Evolutionary conservation across 2,113 vertebrate species (phyloP).

Genomic region (Morone chrysops): DNA sequence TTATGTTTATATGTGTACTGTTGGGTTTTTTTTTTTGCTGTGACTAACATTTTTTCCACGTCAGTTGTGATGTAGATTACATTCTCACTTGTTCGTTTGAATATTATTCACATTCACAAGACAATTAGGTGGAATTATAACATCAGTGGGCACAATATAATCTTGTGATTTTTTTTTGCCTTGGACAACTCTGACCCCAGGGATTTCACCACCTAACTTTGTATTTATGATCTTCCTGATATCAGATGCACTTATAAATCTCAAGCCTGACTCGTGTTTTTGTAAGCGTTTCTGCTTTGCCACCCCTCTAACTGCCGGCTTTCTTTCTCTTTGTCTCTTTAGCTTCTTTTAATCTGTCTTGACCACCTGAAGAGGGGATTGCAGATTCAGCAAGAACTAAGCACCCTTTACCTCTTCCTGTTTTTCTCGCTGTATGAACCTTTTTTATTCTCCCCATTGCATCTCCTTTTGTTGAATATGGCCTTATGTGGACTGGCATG

Average conservation of each 20-base stretch:
- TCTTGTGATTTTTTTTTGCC: constrained; percentile 7
- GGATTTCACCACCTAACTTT: constrained; percentile 2
- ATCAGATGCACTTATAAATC: constrained; percentile 33
- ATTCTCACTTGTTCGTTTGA: background rate
- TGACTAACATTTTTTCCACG: constrained; percentile 58
- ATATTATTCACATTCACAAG: constrained; percentile 1
- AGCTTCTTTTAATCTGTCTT: constrained; percentile 99
- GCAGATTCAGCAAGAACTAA: constrained; percentile 92
- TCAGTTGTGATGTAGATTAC: constrained; percentile 18
- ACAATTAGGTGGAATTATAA: background rate
- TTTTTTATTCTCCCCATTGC: constrained; percentile 69
- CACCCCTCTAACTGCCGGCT: constrained; percentile 76
- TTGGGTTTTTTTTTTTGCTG: constrained; percentile 25
- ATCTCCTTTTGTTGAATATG: constrained; percentile 76
- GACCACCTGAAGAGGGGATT: constrained; percentile 94
- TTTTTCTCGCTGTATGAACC: constrained; percentile 73
- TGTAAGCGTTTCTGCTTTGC: constrained; percentile 51
- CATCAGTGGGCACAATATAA: constrained; percentile 17
- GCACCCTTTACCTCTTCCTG: constrained; percentile 83
- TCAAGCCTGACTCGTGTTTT: constrained; percentile 15
- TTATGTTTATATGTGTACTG: constrained; percentile 31
- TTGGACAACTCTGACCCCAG: constrained; percentile 4
- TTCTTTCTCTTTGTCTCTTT: constrained; percentile 86
- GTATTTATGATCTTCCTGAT: constrained; percentile 29
- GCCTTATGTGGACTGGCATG: constrained; percentile 83